These are phyloP conservation scores for Triplophysa rosa DNA, from an alignment of 2,113 vertebrate species.

Conservation along the genomic window DNA sequence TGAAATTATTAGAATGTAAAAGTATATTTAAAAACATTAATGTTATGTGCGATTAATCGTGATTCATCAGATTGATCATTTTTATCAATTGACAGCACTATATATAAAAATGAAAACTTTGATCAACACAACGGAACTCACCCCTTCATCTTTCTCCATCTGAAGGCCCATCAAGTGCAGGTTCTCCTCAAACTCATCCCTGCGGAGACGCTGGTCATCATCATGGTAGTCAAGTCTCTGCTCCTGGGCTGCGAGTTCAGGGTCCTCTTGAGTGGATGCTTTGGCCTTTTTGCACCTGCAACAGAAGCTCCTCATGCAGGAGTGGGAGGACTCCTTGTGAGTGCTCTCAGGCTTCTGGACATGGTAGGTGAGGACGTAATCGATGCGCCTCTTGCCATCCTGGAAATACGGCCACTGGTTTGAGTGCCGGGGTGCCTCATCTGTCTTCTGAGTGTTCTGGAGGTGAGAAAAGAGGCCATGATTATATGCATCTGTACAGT, in stretches of 20 bases:
- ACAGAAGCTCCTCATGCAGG: slow-evolving; percentile 61
- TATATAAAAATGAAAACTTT: too few species aligned
- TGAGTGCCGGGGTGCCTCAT: slow-evolving; percentile 69
- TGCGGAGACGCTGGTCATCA: slow-evolving; percentile 82
- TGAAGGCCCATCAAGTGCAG: slow-evolving; percentile 88
- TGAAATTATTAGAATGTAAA: too few species aligned
- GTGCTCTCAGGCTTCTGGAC: slow-evolving; percentile 76
- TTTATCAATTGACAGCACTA: too few species aligned
- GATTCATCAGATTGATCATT: too few species aligned
- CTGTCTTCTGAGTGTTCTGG: slow-evolving; percentile 75
- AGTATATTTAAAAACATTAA: too few species aligned
- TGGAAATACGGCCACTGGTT: slow-evolving; percentile 82
- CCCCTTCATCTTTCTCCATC: slow-evolving; percentile 88
- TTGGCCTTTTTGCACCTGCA: slow-evolving; percentile 52
- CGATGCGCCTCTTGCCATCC: slow-evolving; percentile 86
- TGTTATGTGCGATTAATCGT: too few species aligned
- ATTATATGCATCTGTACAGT: neutral
- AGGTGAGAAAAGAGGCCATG: slow-evolving; percentile 66
- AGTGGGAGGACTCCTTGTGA: slow-evolving; percentile 62
- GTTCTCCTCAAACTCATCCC: slow-evolving; percentile 90
- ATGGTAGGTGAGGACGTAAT: slow-evolving; percentile 90
- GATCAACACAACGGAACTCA: slow-evolving; percentile 63
- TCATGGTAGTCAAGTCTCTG: slow-evolving; percentile 78
- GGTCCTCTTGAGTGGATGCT: slow-evolving; percentile 71
- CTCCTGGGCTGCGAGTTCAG: slow-evolving; percentile 71